Percentiles rank a stretch among this genome's conserved stretches.
phyloP scores from a whole-genome alignment of 1,140 invertebrate species.

The Lucilia sericata region DNA sequence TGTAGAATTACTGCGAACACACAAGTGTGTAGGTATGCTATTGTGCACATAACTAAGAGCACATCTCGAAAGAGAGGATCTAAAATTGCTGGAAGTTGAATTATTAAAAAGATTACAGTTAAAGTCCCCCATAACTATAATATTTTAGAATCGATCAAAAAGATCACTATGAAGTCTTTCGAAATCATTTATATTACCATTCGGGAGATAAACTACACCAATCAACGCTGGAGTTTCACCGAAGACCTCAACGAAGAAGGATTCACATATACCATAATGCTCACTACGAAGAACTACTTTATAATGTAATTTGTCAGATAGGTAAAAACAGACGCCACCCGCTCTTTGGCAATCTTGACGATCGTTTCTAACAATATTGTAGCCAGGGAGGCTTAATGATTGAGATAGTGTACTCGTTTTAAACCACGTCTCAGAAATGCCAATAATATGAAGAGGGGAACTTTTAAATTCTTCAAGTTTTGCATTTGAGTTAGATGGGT shows the following conservation, averaged over 20 bases:
- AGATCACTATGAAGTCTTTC: too few species aligned
- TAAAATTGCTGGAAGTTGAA: too few species aligned
- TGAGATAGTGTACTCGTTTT: not conserved
- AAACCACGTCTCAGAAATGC: not conserved
- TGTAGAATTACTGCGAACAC: too few species aligned
- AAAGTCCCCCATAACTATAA: too few species aligned
- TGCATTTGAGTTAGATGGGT: not conserved
- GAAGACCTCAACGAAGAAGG: not conserved
- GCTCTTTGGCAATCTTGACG: not conserved
- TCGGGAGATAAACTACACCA: too few species aligned
- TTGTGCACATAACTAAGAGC: too few species aligned
- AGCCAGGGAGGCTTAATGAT: not conserved
- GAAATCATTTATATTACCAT: too few species aligned
- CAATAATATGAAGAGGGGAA: not conserved
- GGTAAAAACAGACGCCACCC: not conserved
- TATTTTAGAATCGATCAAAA: too few species aligned
- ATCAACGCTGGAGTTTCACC: too few species aligned
- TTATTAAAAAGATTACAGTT: too few species aligned
- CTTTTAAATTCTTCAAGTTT: conserved; percentile 12
- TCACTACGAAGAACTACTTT: not conserved
- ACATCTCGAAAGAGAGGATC: too few species aligned
- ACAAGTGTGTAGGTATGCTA: too few species aligned
- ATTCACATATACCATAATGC: not conserved
- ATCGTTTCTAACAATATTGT: conserved; percentile 6
- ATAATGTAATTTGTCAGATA: not conserved